Evolutionary conservation across 2,113 vertebrate genomes (phyloP).

Genomic region (Otis tarda): DNA sequence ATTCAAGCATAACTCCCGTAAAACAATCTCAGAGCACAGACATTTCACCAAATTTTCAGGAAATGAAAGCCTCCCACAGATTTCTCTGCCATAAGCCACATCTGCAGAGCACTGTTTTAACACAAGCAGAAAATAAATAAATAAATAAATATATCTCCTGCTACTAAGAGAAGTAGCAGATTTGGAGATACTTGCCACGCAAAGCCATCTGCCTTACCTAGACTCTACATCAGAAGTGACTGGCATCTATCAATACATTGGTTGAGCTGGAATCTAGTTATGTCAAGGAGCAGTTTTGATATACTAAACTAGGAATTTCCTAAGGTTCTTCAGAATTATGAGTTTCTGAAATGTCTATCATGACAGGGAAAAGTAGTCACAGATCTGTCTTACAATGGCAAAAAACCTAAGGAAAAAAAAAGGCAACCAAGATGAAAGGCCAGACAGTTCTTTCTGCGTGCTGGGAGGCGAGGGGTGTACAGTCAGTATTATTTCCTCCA

Average conservation of each 20-base stretch:
- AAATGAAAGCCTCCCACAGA: slow-evolving; percentile 32
- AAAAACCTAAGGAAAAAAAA: background rate
- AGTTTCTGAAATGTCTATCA: background rate
- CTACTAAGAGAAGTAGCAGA: background rate
- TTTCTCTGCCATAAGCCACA: background rate
- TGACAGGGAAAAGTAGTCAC: background rate
- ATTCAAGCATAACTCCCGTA: background rate
- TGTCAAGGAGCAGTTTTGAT: background rate
- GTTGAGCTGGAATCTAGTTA: background rate
- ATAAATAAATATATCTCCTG: accelerated
- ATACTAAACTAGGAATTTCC: background rate
- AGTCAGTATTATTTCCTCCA: background rate
- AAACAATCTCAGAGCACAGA: background rate
- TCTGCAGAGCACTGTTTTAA: background rate
- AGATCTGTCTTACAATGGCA: background rate
- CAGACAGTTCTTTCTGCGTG: background rate
- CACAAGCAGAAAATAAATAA: accelerated
- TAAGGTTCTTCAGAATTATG: background rate
- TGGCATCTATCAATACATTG: slow-evolving; percentile 25
- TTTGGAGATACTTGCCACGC: slow-evolving; percentile 3
- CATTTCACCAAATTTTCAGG: slow-evolving; percentile 12
- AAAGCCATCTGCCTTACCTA: background rate
- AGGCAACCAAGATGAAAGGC: background rate
- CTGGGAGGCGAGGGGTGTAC: accelerated
- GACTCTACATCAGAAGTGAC: background rate